phyloP scores from a whole-genome alignment of 2,888 invertebrate species.

The Melipona bicolor region DNA sequence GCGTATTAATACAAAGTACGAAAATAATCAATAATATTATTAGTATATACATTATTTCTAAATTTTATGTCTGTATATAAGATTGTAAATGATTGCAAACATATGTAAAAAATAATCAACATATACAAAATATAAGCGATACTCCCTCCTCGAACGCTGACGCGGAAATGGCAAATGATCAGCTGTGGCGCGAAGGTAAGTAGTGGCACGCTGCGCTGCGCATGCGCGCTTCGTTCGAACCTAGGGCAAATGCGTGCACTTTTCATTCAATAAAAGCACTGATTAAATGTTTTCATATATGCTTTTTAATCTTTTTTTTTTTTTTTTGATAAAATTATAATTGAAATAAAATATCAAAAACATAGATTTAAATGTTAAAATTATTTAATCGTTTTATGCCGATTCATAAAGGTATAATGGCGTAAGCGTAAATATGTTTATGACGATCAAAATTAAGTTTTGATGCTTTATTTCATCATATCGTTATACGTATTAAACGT shows the following conservation, averaged over 20 bases:
- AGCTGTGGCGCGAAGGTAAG: conserved; percentile 15
- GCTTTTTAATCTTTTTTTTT: neutral
- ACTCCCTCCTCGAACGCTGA: neutral
- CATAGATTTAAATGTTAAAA: conserved; percentile 2
- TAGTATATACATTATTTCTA: conserved; percentile 12
- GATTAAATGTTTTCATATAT: neutral
- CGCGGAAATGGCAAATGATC: conserved; percentile 29
- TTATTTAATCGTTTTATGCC: conserved; percentile 3
- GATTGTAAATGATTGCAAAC: neutral
- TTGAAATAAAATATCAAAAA: conserved; percentile 11
- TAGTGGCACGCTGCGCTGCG: conserved; percentile 6
- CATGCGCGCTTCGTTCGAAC: conserved; percentile 25
- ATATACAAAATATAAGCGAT: neutral
- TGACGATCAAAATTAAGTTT: conserved; percentile 25
- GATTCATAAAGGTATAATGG: conserved; percentile 4
- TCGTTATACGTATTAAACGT: conserved; percentile 38
- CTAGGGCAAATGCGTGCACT: neutral
- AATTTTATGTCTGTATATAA: conserved; percentile 7
- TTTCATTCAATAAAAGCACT: neutral
- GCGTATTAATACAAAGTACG: conserved; percentile 3
- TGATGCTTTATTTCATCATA: conserved; percentile 30
- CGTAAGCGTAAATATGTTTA: neutral
- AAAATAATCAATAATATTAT: conserved; percentile 18
- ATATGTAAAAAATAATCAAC: conserved; percentile 2
- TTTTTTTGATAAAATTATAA: conserved; percentile 6